Conservation (phyloP, 2,113 vertebrate species). For the Empidonax traillii region DNA sequence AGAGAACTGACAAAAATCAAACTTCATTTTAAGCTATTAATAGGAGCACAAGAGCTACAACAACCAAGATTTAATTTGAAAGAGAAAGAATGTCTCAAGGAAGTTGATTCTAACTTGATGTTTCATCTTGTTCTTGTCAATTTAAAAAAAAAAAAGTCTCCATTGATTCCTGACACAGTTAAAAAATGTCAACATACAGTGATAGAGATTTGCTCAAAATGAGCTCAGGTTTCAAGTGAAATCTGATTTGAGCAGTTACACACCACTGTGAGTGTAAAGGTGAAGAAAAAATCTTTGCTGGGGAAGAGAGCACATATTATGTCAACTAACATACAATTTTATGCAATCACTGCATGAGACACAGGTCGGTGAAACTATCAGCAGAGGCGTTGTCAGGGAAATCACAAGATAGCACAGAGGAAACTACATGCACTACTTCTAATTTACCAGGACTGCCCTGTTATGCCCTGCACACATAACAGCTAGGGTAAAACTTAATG, state of each 20-base stretch:
- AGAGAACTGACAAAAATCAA: conserved; percentile 22
- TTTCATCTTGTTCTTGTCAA: neutral
- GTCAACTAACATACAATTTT: neutral
- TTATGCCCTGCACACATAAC: neutral
- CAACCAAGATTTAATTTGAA: neutral
- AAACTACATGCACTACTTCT: neutral
- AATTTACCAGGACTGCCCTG: neutral
- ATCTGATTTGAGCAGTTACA: neutral
- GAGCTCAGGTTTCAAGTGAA: neutral
- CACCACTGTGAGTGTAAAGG: neutral
- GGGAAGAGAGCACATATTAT: neutral
- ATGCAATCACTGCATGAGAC: neutral
- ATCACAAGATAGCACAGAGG: neutral
- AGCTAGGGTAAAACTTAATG: neutral
- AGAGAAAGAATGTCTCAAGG: neutral
- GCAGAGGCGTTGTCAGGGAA: neutral
- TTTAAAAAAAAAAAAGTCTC: neutral
- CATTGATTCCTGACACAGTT: neutral
- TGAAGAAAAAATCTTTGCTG: neutral
- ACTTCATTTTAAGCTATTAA: conserved; percentile 13
- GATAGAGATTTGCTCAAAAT: neutral
- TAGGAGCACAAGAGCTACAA: neutral
- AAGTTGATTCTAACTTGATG: neutral
- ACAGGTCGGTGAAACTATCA: neutral
- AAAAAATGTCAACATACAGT: neutral